phyloP scores from a whole-genome alignment of 2,888 invertebrate genomes.

The Esperia sulphurella region DNA sequence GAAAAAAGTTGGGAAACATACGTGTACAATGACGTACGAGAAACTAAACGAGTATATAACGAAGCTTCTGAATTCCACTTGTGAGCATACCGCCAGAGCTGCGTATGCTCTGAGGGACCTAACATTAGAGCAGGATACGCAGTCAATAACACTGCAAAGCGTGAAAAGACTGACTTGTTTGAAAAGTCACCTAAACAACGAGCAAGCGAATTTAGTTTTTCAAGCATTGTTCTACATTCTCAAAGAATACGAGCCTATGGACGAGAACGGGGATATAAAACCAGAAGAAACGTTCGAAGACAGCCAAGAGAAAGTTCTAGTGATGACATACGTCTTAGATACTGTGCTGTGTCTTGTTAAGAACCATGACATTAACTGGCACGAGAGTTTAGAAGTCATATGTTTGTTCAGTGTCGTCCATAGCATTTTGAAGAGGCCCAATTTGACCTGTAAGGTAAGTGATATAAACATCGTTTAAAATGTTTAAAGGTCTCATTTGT shows the following conservation, averaged over 20 bases:
- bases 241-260: conserved; percentile 69
- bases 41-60: conserved; percentile 79
- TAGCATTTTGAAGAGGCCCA: conserved; percentile 53
- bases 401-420: conserved; percentile 75
- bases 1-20: conserved; percentile 27
- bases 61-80: conserved; percentile 81
- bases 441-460: conserved; percentile 60
- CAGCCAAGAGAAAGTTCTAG: conserved; percentile 50
- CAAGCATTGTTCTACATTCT: conserved; percentile 81
- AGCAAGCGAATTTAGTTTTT: conserved; percentile 81
- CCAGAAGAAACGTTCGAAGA: conserved; percentile 38
- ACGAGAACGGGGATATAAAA: conserved; percentile 33
- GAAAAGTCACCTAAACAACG: conserved; percentile 77
- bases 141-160: conserved; percentile 69
- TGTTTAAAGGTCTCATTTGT: too few relatives aligned
- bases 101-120: conserved; percentile 80
- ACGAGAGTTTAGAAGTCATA: conserved; percentile 87
- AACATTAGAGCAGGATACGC: conserved; percentile 57
- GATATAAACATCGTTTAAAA: too few relatives aligned
- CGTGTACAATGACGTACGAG: conserved; percentile 48
- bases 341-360: conserved; percentile 82
- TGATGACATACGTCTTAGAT: conserved; percentile 83
- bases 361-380: conserved; percentile 86
- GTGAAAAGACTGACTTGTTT: conserved; percentile 79
- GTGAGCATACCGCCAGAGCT: conserved; percentile 81